Conservation (phyloP, 2,113 vertebrate genomes). For the Parus major region DNA sequence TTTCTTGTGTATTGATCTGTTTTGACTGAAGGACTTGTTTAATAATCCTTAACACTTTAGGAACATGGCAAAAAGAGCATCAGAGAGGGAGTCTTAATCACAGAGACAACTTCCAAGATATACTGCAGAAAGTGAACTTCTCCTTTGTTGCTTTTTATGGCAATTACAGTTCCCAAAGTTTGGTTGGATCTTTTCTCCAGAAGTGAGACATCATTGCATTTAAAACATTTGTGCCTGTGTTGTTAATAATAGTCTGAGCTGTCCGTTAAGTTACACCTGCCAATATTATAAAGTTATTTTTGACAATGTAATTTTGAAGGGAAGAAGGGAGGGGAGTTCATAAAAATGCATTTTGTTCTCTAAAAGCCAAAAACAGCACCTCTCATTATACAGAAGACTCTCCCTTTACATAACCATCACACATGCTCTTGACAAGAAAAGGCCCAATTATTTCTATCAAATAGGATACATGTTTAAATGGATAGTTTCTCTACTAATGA, state of each 20-base stretch:
- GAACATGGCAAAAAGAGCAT: neutral
- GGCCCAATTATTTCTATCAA: neutral
- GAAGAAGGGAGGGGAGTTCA: neutral
- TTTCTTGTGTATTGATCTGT: slow-evolving; percentile 12
- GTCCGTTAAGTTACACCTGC: neutral
- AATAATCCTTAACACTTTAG: neutral
- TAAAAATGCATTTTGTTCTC: neutral
- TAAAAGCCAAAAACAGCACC: neutral
- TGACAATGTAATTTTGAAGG: neutral
- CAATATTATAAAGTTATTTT: slow-evolving; percentile 20
- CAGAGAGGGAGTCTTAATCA: neutral
- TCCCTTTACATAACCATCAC: neutral
- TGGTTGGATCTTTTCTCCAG: neutral
- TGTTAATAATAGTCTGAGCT: slow-evolving; percentile 11
- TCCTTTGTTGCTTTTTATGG: neutral
- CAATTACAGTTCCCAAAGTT: neutral
- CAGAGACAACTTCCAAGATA: neutral
- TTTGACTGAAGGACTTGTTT: slow-evolving; percentile 5
- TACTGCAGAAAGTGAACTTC: neutral
- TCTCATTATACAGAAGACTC: neutral
- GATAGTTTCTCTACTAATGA: neutral
- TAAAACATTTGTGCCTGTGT: neutral
- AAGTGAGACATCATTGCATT: neutral
- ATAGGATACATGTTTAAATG: neutral
- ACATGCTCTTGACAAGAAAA: neutral